Conservation (phyloP, 2,888 invertebrate genomes). For the Ceraclea dissimilis region DNA sequence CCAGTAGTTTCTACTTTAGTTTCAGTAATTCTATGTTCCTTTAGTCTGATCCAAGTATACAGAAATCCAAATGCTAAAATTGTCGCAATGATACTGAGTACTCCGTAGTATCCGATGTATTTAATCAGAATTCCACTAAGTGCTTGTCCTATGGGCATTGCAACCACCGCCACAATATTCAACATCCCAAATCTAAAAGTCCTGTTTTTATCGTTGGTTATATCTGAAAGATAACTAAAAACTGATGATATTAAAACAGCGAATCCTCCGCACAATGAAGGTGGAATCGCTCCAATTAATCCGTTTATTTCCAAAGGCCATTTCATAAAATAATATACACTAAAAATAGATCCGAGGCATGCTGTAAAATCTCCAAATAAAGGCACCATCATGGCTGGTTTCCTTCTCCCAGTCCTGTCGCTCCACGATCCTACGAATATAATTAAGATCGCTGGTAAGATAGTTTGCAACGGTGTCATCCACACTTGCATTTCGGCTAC, state of each 20-base stretch:
- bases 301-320: slow-evolving; percentile 46
- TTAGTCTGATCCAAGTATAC: slow-evolving; percentile 33
- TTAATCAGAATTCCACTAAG: slow-evolving; percentile 48
- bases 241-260: slow-evolving; percentile 49
- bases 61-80: slow-evolving; percentile 38
- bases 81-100: slow-evolving; percentile 31
- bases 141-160: slow-evolving; percentile 43
- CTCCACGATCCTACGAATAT: slow-evolving; percentile 56
- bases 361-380: slow-evolving; percentile 47
- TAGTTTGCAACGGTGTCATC: slow-evolving; percentile 48
- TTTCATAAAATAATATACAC: slow-evolving; percentile 48
- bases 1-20: neutral
- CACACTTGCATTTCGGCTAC: slow-evolving; percentile 49
- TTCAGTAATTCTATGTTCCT: slow-evolving; percentile 5
- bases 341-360: slow-evolving; percentile 44
- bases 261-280: slow-evolving; percentile 49
- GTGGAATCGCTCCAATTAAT: slow-evolving; percentile 46
- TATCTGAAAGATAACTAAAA: slow-evolving; percentile 54
- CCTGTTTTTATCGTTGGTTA: slow-evolving; percentile 50
- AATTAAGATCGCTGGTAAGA: slow-evolving; percentile 48
- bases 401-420: slow-evolving; percentile 49
- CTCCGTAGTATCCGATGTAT: slow-evolving; percentile 40
- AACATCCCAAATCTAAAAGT: slow-evolving; percentile 56
- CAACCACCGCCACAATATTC: slow-evolving; percentile 44
- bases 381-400: slow-evolving; percentile 50